Evolutionary conservation across 2,113 vertebrate species (phyloP), one percentile per base, ranked within the genome.

Genomic region (Amphilophus citrinellus): DNA sequence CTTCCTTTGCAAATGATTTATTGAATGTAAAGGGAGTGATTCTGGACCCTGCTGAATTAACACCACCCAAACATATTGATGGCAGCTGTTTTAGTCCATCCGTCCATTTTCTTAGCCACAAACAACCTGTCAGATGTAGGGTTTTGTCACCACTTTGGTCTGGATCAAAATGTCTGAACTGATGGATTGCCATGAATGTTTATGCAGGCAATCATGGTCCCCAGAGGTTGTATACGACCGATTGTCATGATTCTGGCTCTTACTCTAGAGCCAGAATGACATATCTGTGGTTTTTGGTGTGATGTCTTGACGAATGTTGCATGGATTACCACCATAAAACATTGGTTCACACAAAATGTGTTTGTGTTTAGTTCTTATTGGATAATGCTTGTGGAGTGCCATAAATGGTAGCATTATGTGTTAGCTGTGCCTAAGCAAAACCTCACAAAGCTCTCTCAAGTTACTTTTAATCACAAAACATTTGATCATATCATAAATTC

Each of bases 111-210:
- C 8, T 44, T 18, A 30, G 50, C 24, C 66, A 71, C 0, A 44
- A 71, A 71, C 66, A 71, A 30, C 24, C 11, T 50, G 66, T 30
- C 42, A 50, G 24, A 50, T 71, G 15, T 50, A 18, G 50, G 14
- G 42, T 71, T 50, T 71, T 71, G 66, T 50, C 42, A 50, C 15
- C 42, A 30, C 15, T 2, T 50, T 71, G 22, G 15, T 71, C 42
- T 50, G 24, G 15, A 50, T 50, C 8, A 50, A 50, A 71, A 71
- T 30, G 9, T 71, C 24, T 71, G 47, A 71, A 47, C 1, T 71
- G 66, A 71, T 50, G 66, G 15, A 71, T 50, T 30, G 9, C 42
- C 47, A 50, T 71, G 24, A 68, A 68, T 68, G 65, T 30, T 68
- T 47, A 24, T 24, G 44, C 39, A 30, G 42, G 24, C 27, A 50